Evolutionary conservation across 2,113 vertebrate genomes (phyloP).

Genomic region (Carettochelys insculpta): DNA sequence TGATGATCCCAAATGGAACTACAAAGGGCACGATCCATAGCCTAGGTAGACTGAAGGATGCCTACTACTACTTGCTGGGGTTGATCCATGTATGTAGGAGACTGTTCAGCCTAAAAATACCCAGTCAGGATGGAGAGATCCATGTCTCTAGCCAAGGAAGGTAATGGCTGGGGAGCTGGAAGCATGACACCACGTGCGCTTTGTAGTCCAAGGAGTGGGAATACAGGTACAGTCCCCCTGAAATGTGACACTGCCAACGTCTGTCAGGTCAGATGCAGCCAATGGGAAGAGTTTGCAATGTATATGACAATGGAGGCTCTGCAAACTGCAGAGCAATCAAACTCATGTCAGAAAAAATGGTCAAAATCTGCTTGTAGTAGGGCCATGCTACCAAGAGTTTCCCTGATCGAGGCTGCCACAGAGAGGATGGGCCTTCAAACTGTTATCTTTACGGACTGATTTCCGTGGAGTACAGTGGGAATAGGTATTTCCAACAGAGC

Average conservation of each 20-base stretch:
- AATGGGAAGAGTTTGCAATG: neutral
- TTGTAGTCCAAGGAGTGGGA: neutral
- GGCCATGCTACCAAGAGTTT: neutral
- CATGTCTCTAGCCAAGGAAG: neutral
- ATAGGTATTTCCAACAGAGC: neutral
- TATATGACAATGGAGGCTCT: neutral
- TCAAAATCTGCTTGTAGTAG: neutral
- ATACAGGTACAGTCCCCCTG: neutral
- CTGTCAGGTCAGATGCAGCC: neutral
- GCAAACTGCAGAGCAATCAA: neutral
- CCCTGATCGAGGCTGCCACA: neutral
- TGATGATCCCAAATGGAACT: no score
- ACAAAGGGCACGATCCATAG: no score
- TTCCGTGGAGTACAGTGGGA: neutral
- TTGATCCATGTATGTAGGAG: no score
- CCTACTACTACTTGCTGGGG: no score
- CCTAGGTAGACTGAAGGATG: no score
- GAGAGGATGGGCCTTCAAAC: neutral
- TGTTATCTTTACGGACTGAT: neutral
- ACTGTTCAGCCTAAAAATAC: neutral
- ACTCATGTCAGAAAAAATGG: neutral
- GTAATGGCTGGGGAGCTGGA: neutral
- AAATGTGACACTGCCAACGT: neutral
- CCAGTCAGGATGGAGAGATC: neutral
- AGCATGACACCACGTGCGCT: neutral